phyloP scores from a whole-genome alignment of 2,888 invertebrate genomes.

The Drosophila peninsularis region DNA sequence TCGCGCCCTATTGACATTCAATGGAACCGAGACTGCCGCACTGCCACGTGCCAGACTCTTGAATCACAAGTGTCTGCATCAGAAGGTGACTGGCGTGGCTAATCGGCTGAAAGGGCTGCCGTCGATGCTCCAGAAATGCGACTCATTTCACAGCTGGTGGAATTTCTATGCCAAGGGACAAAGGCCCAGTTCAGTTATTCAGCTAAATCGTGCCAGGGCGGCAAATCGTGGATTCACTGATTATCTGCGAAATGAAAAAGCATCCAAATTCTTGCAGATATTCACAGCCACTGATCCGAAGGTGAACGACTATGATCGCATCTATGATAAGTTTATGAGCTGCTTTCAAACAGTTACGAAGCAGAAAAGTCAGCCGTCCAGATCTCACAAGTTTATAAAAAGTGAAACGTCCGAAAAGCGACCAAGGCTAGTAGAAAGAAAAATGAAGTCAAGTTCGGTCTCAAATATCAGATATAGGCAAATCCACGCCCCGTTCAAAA shows the following conservation, averaged over 20 bases:
- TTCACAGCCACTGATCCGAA: neutral
- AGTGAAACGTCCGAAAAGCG: no score
- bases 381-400: neutral
- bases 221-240: constrained; percentile 12
- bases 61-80: neutral
- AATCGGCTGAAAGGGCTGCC: constrained; percentile 6
- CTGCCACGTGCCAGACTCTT: neutral
- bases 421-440: neutral
- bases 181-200: neutral
- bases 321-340: constrained; percentile 4
- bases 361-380: neutral
- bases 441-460: neutral
- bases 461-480: neutral
- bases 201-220: neutral
- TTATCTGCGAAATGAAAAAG: constrained; percentile 8
- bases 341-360: constrained; percentile 11
- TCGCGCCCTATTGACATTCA: constrained; percentile 11
- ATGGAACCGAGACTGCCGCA: constrained; percentile 14
- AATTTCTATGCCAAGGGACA: constrained; percentile 27
- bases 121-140: neutral
- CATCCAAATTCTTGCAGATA: constrained; percentile 21
- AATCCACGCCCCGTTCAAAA: no score
- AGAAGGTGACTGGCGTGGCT: neutral
- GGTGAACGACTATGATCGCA: neutral
- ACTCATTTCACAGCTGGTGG: constrained; percentile 42